These are phyloP conservation scores for Patagioenas fasciata DNA, from an alignment of 2,113 vertebrate genomes.

Conservation along the genomic window DNA sequence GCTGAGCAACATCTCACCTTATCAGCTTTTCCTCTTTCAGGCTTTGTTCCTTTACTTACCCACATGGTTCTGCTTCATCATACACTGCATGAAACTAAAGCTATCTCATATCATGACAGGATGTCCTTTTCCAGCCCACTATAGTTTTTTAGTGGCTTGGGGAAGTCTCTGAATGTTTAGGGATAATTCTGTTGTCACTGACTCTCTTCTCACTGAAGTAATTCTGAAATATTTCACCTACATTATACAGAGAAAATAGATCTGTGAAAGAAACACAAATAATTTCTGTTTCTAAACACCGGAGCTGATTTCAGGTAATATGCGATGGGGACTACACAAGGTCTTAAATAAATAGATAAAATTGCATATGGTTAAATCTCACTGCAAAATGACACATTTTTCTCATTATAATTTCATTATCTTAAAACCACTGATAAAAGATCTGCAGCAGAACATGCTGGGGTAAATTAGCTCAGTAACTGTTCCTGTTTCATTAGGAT, in stretches of 20 bases:
- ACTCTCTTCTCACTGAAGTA: background rate
- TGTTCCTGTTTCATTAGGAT: slow-evolving; percentile 51
- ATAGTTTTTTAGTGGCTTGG: background rate
- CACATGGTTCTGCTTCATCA: background rate
- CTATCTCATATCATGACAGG: background rate
- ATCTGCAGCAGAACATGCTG: background rate
- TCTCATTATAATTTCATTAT: background rate
- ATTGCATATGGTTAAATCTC: background rate
- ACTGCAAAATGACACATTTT: background rate
- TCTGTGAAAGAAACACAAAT: background rate
- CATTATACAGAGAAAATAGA: background rate
- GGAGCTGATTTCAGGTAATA: background rate
- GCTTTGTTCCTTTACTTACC: background rate
- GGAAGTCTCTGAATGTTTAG: background rate
- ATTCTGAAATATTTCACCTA: background rate
- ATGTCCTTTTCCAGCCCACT: background rate
- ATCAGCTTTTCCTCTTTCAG: background rate
- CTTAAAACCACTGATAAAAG: slow-evolving; percentile 43
- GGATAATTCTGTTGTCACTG: background rate
- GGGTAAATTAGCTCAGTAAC: slow-evolving; percentile 43
- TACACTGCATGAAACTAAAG: background rate
- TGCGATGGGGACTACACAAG: background rate
- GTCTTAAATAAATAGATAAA: background rate
- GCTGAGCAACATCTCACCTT: background rate
- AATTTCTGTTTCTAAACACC: background rate